These are phyloP conservation scores for Stomatorhinus walkeri DNA, from an alignment of 2,797 vertebrate genomes.

Conservation along the genomic window DNA sequence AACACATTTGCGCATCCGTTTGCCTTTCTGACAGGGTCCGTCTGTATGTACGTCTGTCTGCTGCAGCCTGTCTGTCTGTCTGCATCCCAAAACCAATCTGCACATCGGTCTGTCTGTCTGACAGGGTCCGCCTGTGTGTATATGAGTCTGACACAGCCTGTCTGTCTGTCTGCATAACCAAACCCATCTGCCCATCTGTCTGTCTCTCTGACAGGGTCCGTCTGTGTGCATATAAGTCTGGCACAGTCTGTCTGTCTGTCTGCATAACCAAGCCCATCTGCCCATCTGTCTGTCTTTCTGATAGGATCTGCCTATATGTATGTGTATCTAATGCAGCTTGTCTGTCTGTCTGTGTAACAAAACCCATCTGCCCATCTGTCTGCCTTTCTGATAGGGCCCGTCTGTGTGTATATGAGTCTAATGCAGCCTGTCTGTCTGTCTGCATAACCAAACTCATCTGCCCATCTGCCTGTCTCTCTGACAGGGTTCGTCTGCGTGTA, in stretches of 20 bases:
- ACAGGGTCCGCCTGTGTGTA: conserved; percentile 31
- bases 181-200: conserved; percentile 1
- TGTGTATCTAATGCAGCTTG: conserved; percentile 13
- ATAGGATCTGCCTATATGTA: conserved; percentile 38
- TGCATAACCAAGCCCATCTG: neutral
- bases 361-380: neutral
- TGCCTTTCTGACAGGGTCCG: conserved; percentile 24
- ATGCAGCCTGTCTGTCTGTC: neutral
- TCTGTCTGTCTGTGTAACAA: conserved; percentile 33
- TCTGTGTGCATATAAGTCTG: conserved; percentile 31
- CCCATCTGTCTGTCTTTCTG: conserved; percentile 30
- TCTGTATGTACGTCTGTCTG: conserved; percentile 32
- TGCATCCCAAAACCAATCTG: conserved; percentile 32
- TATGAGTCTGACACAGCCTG: neutral
- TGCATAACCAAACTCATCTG: neutral
- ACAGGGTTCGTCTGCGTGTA: neutral
- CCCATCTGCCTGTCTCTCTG: neutral
- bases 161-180: neutral
- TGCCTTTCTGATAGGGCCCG: neutral
- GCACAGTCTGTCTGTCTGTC: neutral
- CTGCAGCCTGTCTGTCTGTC: conserved; percentile 39
- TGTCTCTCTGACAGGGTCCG: neutral
- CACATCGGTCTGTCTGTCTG: conserved; percentile 40
- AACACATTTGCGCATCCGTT: conserved; percentile 42
- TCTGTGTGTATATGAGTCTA: neutral